Conservation (phyloP, 2,113 vertebrate genomes). For the Brevimyrus niger region DNA sequence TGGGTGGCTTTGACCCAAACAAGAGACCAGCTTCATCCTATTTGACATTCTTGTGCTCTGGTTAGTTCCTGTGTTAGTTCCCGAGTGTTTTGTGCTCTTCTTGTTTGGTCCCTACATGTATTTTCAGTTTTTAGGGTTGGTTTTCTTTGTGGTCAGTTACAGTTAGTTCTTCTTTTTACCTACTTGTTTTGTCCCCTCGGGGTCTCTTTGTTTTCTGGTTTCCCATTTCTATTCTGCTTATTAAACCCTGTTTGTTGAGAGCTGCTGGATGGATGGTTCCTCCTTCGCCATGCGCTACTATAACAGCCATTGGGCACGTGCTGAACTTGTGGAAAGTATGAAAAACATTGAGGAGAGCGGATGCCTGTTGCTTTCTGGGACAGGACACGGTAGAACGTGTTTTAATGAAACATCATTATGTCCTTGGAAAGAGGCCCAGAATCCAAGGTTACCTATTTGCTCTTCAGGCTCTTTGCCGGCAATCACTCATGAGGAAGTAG, state of each 20-base stretch:
- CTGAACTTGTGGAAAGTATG: neutral
- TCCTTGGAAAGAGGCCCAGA: neutral
- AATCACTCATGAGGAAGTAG: neutral
- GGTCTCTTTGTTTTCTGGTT: neutral
- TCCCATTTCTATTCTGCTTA: neutral
- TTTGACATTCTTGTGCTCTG: neutral
- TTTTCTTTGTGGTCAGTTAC: neutral
- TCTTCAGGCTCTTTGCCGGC: neutral
- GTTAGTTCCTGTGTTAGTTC: neutral
- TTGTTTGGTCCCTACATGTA: neutral
- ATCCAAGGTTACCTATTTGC: neutral
- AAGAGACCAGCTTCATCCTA: neutral
- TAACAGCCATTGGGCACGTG: neutral
- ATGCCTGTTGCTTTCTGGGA: neutral
- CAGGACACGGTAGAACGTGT: neutral
- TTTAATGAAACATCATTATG: slow-evolving; percentile 1
- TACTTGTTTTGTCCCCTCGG: neutral
- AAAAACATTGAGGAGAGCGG: neutral
- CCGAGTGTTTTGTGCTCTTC: neutral
- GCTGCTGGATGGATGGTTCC: neutral
- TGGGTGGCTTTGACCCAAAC: neutral
- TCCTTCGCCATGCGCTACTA: neutral
- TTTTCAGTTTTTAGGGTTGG: neutral
- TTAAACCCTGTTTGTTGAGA: neutral
- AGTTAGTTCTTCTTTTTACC: neutral